A percentile compares a stretch with the other conserved stretches of the same genome.
Evolutionary conservation across 53 echinoderm and acorn worm genomes (phyloP).

Genomic region (Henricia sp.): DNA sequence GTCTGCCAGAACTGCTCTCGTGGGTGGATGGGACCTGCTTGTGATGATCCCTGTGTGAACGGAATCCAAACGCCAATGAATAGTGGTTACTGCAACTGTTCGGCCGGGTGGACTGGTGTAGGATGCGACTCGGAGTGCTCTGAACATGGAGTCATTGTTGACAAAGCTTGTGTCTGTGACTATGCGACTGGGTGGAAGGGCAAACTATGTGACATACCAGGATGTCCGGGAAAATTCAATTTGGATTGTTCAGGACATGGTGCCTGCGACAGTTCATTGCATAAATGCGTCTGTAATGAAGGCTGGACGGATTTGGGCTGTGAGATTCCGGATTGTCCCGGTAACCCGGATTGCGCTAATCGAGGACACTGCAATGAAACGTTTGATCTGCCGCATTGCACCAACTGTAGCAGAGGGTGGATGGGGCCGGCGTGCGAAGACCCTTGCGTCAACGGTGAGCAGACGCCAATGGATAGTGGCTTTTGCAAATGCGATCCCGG

Average conservation of each 20-base stretch:
- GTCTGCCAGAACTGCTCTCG: constrained; percentile 76
- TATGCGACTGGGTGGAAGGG: constrained; percentile 90
- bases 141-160: constrained; percentile 77
- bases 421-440: constrained; percentile 97
- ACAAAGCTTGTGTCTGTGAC: constrained; percentile 75
- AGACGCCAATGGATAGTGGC: constrained; percentile 87
- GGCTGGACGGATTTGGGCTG: constrained; percentile 89
- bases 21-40: constrained; percentile 92
- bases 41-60: constrained; percentile 81
- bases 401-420: constrained; percentile 79
- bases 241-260: constrained; percentile 86
- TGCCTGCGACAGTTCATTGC: constrained; percentile 85
- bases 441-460: constrained; percentile 80
- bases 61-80: constrained; percentile 84
- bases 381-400: constrained; percentile 86
- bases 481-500: constrained; percentile 74
- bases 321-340: constrained; percentile 85
- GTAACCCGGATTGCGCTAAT: constrained; percentile 81
- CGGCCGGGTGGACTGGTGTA: constrained; percentile 85
- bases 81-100: constrained; percentile 82
- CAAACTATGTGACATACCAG: constrained; percentile 85
- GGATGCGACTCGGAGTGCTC: constrained; percentile 93
- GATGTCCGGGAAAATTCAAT: constrained; percentile 83
- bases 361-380: constrained; percentile 81
- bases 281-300: constrained; percentile 79